Evolutionary conservation across 2,797 vertebrate genomes (phyloP).

Genomic region (Oreortyx pictus): DNA sequence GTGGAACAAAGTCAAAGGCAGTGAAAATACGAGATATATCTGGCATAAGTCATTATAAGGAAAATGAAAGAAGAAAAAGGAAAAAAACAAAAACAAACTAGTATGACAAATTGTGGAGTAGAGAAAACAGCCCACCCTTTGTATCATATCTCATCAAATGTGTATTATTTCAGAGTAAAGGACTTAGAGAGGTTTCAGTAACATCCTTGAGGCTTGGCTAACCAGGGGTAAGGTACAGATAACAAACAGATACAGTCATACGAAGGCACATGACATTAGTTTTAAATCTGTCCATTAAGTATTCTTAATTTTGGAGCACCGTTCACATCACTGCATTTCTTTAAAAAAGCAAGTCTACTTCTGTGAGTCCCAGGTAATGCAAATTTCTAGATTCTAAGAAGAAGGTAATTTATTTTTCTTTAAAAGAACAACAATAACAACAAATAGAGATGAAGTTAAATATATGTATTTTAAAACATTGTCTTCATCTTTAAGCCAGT

Average conservation of each 20-base stretch:
- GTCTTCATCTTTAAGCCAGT: background rate
- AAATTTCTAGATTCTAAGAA: background rate
- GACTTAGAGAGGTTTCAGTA: background rate
- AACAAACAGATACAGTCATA: background rate
- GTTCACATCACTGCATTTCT: background rate
- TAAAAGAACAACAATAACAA: background rate
- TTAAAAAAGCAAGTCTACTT: background rate
- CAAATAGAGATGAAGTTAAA: background rate
- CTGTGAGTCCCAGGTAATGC: background rate
- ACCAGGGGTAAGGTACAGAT: background rate
- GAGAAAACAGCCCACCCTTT: background rate
- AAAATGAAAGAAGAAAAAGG: background rate
- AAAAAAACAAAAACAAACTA: slow-evolving; percentile 17
- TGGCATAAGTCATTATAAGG: background rate
- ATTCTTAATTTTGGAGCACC: background rate
- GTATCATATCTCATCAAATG: background rate
- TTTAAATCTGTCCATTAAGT: background rate
- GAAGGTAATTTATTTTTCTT: background rate
- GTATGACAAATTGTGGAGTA: background rate
- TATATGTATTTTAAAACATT: background rate
- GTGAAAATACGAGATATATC: background rate
- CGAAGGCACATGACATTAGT: background rate
- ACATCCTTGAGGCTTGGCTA: fast-evolving
- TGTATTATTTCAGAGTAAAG: fast-evolving
- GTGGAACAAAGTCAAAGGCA: background rate